These are phyloP conservation scores for Conus betulinus DNA, from an alignment of 1,140 invertebrate genomes.

Conservation along the genomic window DNA sequence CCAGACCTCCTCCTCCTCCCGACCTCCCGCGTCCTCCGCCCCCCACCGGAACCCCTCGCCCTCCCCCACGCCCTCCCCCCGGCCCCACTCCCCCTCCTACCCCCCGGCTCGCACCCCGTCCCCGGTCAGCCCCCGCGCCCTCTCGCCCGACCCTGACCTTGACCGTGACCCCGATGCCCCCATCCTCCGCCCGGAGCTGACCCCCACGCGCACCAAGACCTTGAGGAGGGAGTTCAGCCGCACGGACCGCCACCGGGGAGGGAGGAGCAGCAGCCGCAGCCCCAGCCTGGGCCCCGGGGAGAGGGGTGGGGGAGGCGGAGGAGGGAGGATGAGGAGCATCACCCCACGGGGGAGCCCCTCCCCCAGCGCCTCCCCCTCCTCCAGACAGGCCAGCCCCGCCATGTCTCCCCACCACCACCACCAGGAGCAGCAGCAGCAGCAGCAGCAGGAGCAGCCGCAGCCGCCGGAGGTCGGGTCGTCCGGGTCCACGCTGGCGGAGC, in stretches of 20 bases:
- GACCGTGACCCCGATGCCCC: neutral
- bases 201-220: slow-evolving; percentile 21
- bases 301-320: neutral
- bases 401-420: neutral
- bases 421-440: slow-evolving; percentile 1
- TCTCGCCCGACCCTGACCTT: neutral
- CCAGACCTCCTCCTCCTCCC: neutral
- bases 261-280: slow-evolving; percentile 21
- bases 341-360: neutral
- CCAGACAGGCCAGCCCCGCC: neutral
- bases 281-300: slow-evolving; percentile 10
- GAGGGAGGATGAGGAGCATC: neutral
- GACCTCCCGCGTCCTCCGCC: neutral
- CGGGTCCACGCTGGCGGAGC: neutral
- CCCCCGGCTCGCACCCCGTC: neutral
- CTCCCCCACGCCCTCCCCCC: neutral
- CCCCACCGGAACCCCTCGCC: neutral
- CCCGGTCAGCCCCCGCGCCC: no score
- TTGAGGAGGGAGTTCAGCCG: slow-evolving; percentile 31
- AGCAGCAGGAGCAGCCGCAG: neutral
- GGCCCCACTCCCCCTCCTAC: neutral
- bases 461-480: neutral
- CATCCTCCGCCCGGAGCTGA: slow-evolving; percentile 30
- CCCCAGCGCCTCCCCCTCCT: neutral
- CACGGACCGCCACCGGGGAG: neutral